A percentile compares a stretch with the other conserved stretches of the same genome.
phyloP scores from a whole-genome alignment of 2,113 vertebrate genomes.

The Columbina picui region DNA sequence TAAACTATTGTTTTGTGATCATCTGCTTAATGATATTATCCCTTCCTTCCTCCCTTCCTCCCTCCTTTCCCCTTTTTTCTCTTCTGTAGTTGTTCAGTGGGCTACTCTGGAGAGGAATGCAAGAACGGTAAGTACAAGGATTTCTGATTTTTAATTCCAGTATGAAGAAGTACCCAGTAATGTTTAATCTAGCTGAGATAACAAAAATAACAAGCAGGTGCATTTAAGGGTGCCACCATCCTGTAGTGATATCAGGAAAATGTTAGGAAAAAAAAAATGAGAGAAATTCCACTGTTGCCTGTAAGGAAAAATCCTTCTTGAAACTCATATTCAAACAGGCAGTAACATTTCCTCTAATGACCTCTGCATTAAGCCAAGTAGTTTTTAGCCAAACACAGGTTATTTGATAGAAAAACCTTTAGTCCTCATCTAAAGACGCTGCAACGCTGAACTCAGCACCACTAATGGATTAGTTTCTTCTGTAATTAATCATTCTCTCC shows the following conservation, averaged over 20 bases:
- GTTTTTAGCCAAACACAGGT: neutral
- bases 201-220: neutral
- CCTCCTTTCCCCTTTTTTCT: neutral
- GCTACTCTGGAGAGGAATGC: conserved; percentile 68
- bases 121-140: conserved; percentile 68
- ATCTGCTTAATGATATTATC: neutral
- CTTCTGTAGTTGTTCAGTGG: conserved; percentile 70
- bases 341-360: neutral
- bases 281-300: neutral
- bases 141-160: neutral
- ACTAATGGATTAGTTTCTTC: neutral
- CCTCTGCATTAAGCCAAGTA: neutral
- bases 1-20: neutral
- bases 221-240: neutral
- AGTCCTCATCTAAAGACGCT: neutral
- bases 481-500: neutral
- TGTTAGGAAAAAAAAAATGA: neutral
- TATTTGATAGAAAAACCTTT: neutral
- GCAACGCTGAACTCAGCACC: neutral
- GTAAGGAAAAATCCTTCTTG: neutral
- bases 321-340: neutral
- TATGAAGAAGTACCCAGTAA: neutral
- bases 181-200: neutral
- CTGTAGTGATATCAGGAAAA: neutral
- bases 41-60: neutral